Evolutionary conservation across 2,888 invertebrate species (phyloP).

Genomic region (Dicranocentrus wangi): DNA sequence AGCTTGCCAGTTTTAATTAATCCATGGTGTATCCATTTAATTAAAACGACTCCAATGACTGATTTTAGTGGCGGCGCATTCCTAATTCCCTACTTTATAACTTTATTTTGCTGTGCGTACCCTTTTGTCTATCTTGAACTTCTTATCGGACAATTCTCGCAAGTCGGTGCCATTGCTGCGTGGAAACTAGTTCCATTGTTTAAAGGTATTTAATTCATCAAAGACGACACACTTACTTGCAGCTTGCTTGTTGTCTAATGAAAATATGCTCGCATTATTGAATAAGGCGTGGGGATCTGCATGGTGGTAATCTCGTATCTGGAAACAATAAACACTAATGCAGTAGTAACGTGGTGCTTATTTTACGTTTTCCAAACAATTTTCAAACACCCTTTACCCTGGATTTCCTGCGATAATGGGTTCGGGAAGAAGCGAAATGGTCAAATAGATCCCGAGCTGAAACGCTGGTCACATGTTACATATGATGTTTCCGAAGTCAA

Average conservation of each 20-base stretch:
- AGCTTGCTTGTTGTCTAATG: no score
- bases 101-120: neutral
- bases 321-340: slow-evolving; percentile 13
- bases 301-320: slow-evolving; percentile 23
- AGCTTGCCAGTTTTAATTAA: no score
- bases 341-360: slow-evolving; percentile 26
- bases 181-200: slow-evolving; percentile 41
- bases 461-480: neutral
- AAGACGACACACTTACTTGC: no score
- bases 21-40: no score
- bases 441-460: neutral
- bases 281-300: slow-evolving; percentile 39
- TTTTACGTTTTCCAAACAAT: slow-evolving; percentile 38
- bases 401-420: slow-evolving; percentile 56
- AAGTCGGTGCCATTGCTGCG: slow-evolving; percentile 40
- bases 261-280: no score
- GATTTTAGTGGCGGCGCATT: slow-evolving; percentile 31
- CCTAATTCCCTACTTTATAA: slow-evolving; percentile 28
- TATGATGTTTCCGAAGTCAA: neutral
- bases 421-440: slow-evolving; percentile 27
- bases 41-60: no score
- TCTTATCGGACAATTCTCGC: slow-evolving; percentile 32
- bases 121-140: slow-evolving; percentile 44
- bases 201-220: slow-evolving; percentile 32
- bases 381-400: slow-evolving; percentile 31